phyloP scores from a whole-genome alignment of 1,140 invertebrate species.

The Drosophila yakuba region DNA sequence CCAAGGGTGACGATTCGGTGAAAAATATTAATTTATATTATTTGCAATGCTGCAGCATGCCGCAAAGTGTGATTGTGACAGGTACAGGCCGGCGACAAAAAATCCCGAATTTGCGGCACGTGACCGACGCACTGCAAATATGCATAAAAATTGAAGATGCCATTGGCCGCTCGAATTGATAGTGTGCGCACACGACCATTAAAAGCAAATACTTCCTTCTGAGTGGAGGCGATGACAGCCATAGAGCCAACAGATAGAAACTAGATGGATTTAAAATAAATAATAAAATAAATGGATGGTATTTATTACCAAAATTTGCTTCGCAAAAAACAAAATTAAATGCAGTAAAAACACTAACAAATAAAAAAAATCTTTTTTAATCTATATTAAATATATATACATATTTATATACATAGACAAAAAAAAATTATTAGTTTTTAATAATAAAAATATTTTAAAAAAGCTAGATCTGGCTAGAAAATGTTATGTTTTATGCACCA shows the following conservation, averaged over 20 bases:
- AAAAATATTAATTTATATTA: conserved; percentile 81
- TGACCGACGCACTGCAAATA: conserved; percentile 72
- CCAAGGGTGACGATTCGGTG: conserved; percentile 19
- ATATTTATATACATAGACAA: no score
- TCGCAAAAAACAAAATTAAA: no score
- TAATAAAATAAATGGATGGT: no score
- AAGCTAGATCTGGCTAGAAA: neutral
- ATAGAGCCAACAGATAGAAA: neutral
- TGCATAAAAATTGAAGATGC: conserved; percentile 79
- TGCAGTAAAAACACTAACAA: no score
- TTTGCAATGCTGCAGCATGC: conserved; percentile 79
- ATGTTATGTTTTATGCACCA: neutral
- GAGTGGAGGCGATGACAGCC: neutral
- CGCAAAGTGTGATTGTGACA: conserved; percentile 83
- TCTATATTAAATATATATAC: no score
- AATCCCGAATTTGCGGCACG: conserved; percentile 57
- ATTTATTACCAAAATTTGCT: no score
- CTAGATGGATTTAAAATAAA: no score
- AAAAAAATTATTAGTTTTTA: neutral
- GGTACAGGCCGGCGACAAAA: conserved; percentile 55
- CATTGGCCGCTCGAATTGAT: conserved; percentile 58
- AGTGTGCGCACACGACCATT: conserved; percentile 67
- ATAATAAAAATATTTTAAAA: neutral
- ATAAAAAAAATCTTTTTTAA: no score
- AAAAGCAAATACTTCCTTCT: conserved; percentile 42